Evolutionary conservation across 2,797 vertebrate genomes (phyloP).

Genomic region (Anomalospiza imberbis): DNA sequence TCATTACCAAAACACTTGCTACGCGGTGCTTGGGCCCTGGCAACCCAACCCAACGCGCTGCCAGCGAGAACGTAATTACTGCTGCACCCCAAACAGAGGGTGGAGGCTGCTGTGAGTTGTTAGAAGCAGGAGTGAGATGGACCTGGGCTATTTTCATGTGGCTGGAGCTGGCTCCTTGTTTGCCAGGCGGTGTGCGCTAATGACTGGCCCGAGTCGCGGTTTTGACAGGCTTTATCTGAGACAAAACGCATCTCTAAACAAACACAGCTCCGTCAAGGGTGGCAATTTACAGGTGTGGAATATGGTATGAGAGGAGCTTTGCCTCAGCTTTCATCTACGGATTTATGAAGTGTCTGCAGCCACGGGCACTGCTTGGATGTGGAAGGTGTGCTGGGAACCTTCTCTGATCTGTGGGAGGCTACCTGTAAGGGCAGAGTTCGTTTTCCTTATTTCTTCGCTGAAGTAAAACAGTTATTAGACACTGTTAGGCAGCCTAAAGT

Average conservation of each 20-base stretch:
- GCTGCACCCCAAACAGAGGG: slow-evolving; percentile 52
- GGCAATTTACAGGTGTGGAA: not conserved
- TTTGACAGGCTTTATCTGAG: not conserved
- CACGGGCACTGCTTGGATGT: not conserved
- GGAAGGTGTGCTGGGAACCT: not conserved
- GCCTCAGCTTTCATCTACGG: not conserved
- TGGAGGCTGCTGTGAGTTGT: slow-evolving; percentile 54
- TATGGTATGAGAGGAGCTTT: not conserved
- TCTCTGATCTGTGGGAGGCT: not conserved
- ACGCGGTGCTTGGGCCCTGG: slow-evolving; percentile 58
- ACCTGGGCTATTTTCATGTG: not conserved
- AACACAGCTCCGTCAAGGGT: not conserved
- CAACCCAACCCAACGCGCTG: slow-evolving; percentile 50
- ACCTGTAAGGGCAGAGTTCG: not conserved
- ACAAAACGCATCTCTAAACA: not conserved
- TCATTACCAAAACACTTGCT: slow-evolving; percentile 71
- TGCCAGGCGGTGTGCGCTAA: not conserved
- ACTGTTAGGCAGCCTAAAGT: not conserved
- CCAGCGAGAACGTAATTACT: slow-evolving; percentile 63
- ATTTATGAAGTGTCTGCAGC: not conserved
- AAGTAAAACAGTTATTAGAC: not conserved
- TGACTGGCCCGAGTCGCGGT: not conserved
- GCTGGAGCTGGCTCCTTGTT: not conserved
- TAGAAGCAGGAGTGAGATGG: slow-evolving; percentile 10
- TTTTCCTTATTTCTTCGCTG: not conserved